Evolutionary conservation across 2,113 vertebrate species (phyloP).

Genomic region (Actinemys pallida): DNA sequence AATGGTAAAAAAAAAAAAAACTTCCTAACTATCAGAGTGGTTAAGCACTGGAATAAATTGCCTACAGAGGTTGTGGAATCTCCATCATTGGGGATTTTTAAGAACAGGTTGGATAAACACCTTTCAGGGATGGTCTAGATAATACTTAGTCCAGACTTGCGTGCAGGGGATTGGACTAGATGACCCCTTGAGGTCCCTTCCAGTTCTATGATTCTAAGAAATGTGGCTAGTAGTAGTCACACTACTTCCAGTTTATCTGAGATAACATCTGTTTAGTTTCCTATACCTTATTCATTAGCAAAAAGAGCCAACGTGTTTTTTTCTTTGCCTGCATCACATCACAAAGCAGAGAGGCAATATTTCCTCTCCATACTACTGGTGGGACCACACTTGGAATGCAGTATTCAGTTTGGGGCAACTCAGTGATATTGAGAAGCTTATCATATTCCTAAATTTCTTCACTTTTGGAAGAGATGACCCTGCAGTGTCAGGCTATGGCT

Average conservation of each 20-base stretch:
- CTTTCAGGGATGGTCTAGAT: no score
- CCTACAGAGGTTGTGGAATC: no score
- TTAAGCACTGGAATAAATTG: no score
- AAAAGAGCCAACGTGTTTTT: conserved; percentile 11
- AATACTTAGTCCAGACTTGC: no score
- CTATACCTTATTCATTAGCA: conserved; percentile 12
- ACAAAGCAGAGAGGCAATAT: conserved; percentile 31
- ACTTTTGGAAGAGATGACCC: background rate
- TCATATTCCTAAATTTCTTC: no score
- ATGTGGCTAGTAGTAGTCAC: background rate
- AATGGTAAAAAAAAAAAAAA: background rate
- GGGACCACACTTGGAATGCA: background rate
- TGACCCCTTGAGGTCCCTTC: no score
- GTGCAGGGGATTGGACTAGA: no score
- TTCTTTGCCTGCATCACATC: background rate
- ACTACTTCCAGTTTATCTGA: background rate
- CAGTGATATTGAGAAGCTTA: background rate
- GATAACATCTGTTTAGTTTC: conserved; percentile 41
- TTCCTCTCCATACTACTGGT: background rate
- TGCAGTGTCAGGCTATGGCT: background rate
- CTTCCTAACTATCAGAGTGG: no score
- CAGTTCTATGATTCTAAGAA: no score
- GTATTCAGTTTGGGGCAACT: conserved; percentile 14
- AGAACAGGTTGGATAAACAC: no score
- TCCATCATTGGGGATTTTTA: no score